These are phyloP conservation scores for Rhamnusium bicolor DNA, from an alignment of 2,888 invertebrate genomes.

Conservation along the genomic window DNA sequence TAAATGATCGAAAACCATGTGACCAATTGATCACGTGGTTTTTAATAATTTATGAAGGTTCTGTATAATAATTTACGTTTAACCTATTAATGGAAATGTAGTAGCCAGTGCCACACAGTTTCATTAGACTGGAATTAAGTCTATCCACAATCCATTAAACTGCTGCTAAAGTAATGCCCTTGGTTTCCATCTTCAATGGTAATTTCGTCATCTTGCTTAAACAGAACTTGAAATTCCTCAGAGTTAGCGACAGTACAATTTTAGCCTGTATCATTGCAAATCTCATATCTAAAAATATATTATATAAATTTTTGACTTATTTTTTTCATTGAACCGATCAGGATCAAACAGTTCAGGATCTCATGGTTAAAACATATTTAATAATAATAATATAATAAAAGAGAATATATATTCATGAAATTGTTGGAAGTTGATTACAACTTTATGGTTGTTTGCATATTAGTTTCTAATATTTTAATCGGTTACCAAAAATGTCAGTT, in stretches of 20 bases:
- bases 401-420: too few relatives aligned
- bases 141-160: slow-evolving; percentile 68
- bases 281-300: slow-evolving; percentile 70
- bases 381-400: too few relatives aligned
- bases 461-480: slow-evolving; percentile 67
- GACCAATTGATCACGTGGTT: too few relatives aligned
- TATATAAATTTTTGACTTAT: slow-evolving; percentile 69
- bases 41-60: too few relatives aligned
- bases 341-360: slow-evolving; percentile 75
- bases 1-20: too few relatives aligned
- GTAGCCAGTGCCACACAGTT: too few relatives aligned
- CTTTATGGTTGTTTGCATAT: too few relatives aligned
- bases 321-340: slow-evolving; percentile 73
- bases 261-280: slow-evolving; percentile 75
- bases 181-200: slow-evolving; percentile 68
- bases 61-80: too few relatives aligned
- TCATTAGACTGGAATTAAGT: slow-evolving; percentile 52
- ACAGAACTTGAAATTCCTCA: slow-evolving; percentile 68
- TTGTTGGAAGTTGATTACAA: too few relatives aligned
- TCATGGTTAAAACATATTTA: too few relatives aligned
- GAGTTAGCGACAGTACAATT: slow-evolving; percentile 71
- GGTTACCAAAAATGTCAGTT: slow-evolving; percentile 67
- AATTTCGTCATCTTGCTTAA: slow-evolving; percentile 65
- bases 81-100: too few relatives aligned
- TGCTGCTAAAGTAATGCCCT: slow-evolving; percentile 68